A percentile compares a stretch with the other conserved stretches of the same genome.
These are phyloP conservation scores for Dipodomys spectabilis DNA, from an alignment of 2,113 vertebrate genomes.

Conservation along the genomic window DNA sequence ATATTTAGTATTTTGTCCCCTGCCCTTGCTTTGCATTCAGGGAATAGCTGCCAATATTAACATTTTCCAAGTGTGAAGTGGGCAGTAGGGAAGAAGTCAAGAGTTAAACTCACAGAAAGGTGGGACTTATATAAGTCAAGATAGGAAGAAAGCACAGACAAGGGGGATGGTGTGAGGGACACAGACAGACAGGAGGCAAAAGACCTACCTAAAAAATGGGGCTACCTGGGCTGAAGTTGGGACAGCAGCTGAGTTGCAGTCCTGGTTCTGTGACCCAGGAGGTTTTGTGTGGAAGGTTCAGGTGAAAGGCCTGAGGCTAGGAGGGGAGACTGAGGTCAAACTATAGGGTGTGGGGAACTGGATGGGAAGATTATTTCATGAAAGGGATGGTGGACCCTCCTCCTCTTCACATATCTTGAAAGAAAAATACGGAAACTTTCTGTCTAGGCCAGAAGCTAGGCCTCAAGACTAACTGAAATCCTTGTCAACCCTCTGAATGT, in stretches of 20 bases:
- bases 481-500: not conserved
- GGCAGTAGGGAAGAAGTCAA: not conserved
- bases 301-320: not conserved
- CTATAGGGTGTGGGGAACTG: not conserved
- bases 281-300: not conserved
- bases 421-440: not conserved
- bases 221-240: not conserved
- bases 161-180: accelerated
- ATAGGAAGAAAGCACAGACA: not conserved
- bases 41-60: not conserved
- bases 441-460: not conserved
- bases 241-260: not conserved
- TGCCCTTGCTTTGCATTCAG: not conserved
- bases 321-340: not conserved
- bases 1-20: not conserved
- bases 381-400: not conserved
- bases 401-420: not conserved
- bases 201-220: not conserved
- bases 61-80: not conserved
- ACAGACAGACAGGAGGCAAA: too few relatives aligned
- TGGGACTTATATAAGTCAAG: not conserved
- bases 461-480: not conserved
- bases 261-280: not conserved
- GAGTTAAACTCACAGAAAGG: not conserved
- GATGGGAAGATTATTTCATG: not conserved